Evolutionary conservation across 1,140 invertebrate species (phyloP), one percentile per base, ranked within the genome.

Genomic region (Drosophila ironensis): DNA sequence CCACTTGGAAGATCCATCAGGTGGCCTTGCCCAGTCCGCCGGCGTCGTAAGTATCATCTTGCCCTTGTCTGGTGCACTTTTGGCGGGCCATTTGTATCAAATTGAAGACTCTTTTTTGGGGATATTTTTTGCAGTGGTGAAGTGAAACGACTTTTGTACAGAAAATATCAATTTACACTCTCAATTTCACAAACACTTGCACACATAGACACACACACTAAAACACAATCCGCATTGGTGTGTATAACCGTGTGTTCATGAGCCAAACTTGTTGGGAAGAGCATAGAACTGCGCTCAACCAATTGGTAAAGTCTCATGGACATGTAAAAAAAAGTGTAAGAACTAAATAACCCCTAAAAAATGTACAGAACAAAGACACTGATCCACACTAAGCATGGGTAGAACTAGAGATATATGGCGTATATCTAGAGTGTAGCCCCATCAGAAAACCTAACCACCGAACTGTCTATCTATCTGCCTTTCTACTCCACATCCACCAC

Each of bases 1-100:
- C 96, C 72, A 97, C 96, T 2, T 97, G 96, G 96, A 96, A 96
- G 91, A 96, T 97, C 87, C 95, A 96, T 91, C 94, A 95, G 91
- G 92, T 96, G 69, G 95, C 95, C 25, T 91, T 96, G 67, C 95
- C 95, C 42, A 96, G 95, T 91, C 95, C 95, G 50, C 95, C 95
- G 71, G 93, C 95, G 60, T 94, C 95, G 96, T 96, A 91, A 93
- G 92, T 93, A 81, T 46, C 40, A n/a, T 6, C 9, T 28, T 17
- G 3, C 6, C 5, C 14, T 41, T 3, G 2, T 24, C 19, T 14
- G 25, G 30, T 41, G 2, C 19, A 12, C 8, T 19, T 4, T 33
- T 9, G 16, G 16, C 24, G 52, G 56, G 37, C 27, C 41, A 33
- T 38, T 14, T 67, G 42, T 48, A 54, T 69, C 28, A 69, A 69